phyloP scores from a whole-genome alignment of 1,140 invertebrate genomes.

The Vanessa atalanta region DNA sequence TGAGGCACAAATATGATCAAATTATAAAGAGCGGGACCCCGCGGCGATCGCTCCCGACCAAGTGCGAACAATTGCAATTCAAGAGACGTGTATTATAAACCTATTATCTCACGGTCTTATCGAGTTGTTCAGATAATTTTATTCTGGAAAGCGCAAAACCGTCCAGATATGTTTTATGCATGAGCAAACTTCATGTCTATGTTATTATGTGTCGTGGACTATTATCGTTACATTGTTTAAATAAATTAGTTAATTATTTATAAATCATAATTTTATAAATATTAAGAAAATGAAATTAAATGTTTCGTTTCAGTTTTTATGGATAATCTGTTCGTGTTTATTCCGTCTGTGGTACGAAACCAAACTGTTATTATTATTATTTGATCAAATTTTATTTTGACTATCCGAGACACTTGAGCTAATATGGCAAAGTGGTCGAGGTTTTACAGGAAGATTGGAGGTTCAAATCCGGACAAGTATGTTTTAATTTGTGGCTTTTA shows the following conservation, averaged over 20 bases:
- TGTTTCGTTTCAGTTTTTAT: no score
- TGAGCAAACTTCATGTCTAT: not conserved
- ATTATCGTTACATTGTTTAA: not conserved
- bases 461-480: no score
- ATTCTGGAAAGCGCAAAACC: slow-evolving; percentile 13
- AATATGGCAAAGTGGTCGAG: no score
- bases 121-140: slow-evolving; percentile 42
- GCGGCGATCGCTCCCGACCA: slow-evolving; percentile 49
- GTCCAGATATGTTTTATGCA: slow-evolving; percentile 19
- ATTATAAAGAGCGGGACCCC: slow-evolving; percentile 73
- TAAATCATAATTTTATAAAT: not conserved
- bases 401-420: no score
- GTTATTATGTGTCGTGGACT: slow-evolving; percentile 7
- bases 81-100: slow-evolving; percentile 44
- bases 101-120: slow-evolving; percentile 48
- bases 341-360: no score
- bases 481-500: no score
- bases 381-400: no score
- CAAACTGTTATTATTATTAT: no score
- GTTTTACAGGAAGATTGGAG: no score
- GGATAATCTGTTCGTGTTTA: no score
- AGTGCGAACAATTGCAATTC: slow-evolving; percentile 60
- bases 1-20: slow-evolving; percentile 78
- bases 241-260: not conserved
- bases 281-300: no score